These are phyloP conservation scores for Lophotriccus pileatus DNA, from an alignment of 2,797 vertebrate species.

Conservation along the genomic window DNA sequence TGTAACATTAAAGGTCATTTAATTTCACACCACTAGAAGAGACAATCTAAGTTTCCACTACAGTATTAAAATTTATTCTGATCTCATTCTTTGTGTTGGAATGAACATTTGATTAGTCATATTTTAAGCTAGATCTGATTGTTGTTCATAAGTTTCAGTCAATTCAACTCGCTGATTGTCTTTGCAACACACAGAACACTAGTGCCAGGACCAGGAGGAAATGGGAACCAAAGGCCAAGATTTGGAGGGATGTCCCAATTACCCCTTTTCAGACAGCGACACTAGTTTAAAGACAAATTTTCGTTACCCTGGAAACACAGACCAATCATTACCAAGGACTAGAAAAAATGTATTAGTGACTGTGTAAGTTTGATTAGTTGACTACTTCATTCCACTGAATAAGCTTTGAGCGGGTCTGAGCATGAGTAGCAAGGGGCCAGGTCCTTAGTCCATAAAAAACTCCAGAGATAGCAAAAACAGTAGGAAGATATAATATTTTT, in stretches of 20 bases:
- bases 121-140: neutral
- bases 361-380: neutral
- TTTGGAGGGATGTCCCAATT: neutral
- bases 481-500: neutral
- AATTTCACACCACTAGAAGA: neutral
- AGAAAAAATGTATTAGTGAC: neutral
- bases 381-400: neutral
- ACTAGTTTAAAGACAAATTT: neutral
- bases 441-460: neutral
- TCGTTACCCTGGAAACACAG: neutral
- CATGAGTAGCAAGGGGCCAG: neutral
- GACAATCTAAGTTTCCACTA: neutral
- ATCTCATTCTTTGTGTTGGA: neutral
- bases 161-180: neutral
- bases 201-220: neutral
- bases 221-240: neutral
- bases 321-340: neutral
- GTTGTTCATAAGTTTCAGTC: neutral
- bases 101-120: neutral
- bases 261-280: neutral
- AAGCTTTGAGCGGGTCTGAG: neutral
- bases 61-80: neutral
- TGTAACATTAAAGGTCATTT: neutral
- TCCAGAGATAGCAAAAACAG: neutral
- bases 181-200: neutral